Conservation (phyloP, 2,888 invertebrate genomes). For the Microctonus brassicae region DNA sequence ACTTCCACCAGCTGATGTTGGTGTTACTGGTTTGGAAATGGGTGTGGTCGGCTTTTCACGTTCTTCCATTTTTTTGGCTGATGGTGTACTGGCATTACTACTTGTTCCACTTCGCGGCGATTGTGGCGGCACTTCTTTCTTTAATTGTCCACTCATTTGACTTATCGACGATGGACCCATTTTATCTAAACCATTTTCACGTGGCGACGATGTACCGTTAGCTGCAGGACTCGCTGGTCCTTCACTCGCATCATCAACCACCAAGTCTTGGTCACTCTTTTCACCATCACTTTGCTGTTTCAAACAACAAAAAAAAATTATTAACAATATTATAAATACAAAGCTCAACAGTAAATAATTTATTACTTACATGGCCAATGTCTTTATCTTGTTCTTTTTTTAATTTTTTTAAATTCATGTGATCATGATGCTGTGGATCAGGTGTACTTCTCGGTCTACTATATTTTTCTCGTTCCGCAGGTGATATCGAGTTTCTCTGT, state of each 20-base stretch:
- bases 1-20: slow-evolving; percentile 78
- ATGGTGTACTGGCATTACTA: slow-evolving; percentile 91
- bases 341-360: neutral
- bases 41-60: slow-evolving; percentile 91
- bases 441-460: slow-evolving; percentile 82
- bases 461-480: slow-evolving; percentile 82
- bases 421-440: slow-evolving; percentile 77
- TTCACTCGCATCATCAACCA: slow-evolving; percentile 95
- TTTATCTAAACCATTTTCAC: slow-evolving; percentile 89
- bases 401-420: slow-evolving; percentile 80
- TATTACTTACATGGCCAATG: slow-evolving; percentile 80
- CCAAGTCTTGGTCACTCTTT: slow-evolving; percentile 91
- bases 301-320: neutral
- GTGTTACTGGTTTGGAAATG: slow-evolving; percentile 90
- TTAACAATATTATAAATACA: neutral
- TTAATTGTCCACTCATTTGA: slow-evolving; percentile 67
- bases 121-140: slow-evolving; percentile 76
- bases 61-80: slow-evolving; percentile 85
- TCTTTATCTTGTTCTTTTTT: slow-evolving; percentile 82
- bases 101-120: slow-evolving; percentile 81
- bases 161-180: slow-evolving; percentile 69
- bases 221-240: slow-evolving; percentile 86
- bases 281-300: slow-evolving; percentile 83
- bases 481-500: slow-evolving; percentile 89
- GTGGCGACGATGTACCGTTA: slow-evolving; percentile 89